A percentile compares a stretch with the other conserved stretches of the same genome.
These are phyloP conservation scores for Steatocranus sp. DNA, from an alignment of 2,797 vertebrate genomes.

Conservation along the genomic window DNA sequence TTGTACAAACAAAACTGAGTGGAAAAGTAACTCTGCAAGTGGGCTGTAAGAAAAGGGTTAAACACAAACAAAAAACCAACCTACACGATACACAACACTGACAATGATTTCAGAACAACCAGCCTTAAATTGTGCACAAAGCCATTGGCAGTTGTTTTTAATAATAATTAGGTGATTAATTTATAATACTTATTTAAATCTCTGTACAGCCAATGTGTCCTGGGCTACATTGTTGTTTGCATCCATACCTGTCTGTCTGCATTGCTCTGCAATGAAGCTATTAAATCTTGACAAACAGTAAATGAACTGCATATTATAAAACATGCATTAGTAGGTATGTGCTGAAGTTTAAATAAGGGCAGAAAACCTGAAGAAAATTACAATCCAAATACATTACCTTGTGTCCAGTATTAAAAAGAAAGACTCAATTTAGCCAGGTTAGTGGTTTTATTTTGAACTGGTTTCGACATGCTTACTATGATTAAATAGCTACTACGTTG, in stretches of 20 bases:
- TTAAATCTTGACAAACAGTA: background rate
- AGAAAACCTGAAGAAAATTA: background rate
- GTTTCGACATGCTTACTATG: background rate
- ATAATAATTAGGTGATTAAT: background rate
- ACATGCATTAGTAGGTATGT: background rate
- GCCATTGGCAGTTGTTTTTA: background rate
- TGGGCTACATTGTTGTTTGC: background rate
- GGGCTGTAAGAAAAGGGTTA: background rate
- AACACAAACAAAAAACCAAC: background rate
- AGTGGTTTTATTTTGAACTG: background rate
- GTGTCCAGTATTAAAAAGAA: background rate
- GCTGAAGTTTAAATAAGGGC: background rate
- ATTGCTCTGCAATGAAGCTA: background rate
- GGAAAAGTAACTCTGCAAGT: background rate
- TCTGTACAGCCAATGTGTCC: background rate
- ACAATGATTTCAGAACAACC: background rate
- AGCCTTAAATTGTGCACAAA: background rate
- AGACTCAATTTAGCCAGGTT: background rate
- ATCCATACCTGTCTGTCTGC: background rate
- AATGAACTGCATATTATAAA: background rate
- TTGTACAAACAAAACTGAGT: background rate
- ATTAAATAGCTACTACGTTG: background rate
- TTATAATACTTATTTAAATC: background rate
- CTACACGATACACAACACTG: background rate
- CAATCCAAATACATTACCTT: background rate